Percentiles rank a stretch among this genome's conserved stretches.
These are phyloP conservation scores for Neofelis nebulosa DNA, from an alignment of 2,113 vertebrate genomes.

Conservation along the genomic window DNA sequence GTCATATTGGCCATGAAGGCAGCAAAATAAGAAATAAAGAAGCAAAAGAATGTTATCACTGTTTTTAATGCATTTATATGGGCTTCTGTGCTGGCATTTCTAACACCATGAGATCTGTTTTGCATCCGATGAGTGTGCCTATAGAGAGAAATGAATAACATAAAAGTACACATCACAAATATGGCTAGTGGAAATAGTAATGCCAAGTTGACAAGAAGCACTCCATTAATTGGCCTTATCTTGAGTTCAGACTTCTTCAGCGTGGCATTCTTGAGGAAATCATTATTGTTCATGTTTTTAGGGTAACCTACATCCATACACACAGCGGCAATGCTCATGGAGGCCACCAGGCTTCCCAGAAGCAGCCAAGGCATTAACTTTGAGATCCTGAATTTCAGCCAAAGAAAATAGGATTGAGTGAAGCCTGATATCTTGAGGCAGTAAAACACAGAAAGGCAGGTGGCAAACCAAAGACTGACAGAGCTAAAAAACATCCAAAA, in stretches of 20 bases:
- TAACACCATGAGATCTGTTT: neutral
- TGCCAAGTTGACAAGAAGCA: slow-evolving; percentile 60
- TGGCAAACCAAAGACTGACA: slow-evolving; percentile 49
- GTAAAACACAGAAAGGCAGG: slow-evolving; percentile 40
- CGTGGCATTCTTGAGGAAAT: neutral
- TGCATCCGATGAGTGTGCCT: slow-evolving; percentile 44
- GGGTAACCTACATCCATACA: neutral
- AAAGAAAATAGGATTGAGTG: slow-evolving; percentile 58
- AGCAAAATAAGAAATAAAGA: slow-evolving; percentile 69
- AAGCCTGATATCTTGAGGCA: slow-evolving; percentile 79
- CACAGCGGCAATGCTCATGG: neutral
- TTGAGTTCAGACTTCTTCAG: neutral
- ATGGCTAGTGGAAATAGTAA: slow-evolving; percentile 40
- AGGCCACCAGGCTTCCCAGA: slow-evolving; percentile 60
- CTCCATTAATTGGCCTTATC: neutral
- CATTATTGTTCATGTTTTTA: rapidly evolving
- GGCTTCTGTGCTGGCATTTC: slow-evolving; percentile 39
- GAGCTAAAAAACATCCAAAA: slow-evolving; percentile 55
- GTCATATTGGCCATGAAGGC: slow-evolving; percentile 64
- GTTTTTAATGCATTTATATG: slow-evolving; percentile 55
- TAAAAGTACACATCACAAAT: slow-evolving; percentile 47
- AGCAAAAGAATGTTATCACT: slow-evolving; percentile 59
- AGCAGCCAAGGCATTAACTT: slow-evolving; percentile 60
- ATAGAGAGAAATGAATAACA: slow-evolving; percentile 54
- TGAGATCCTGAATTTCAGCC: slow-evolving; percentile 71